Evolutionary conservation across 1,140 invertebrate genomes (phyloP).

Genomic region (Bombus breviceps): DNA sequence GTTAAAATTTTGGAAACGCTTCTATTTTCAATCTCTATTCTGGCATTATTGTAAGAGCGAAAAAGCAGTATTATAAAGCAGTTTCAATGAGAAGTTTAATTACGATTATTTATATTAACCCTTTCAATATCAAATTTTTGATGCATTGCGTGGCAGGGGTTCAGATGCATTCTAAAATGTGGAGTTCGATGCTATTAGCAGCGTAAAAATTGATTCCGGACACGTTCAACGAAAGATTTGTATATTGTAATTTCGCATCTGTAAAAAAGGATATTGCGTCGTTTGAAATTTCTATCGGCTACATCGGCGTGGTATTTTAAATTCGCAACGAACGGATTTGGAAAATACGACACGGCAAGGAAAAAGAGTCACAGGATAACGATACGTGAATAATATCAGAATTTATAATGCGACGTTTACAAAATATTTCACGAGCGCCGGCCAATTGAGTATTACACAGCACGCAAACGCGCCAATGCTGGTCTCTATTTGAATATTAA

Average conservation of each 20-base stretch:
- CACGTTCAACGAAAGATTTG: not conserved
- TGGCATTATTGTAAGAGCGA: too few species aligned
- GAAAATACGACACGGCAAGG: not conserved
- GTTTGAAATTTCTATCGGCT: not conserved
- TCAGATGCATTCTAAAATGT: too few species aligned
- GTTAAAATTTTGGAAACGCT: too few species aligned
- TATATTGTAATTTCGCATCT: not conserved
- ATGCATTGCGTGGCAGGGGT: too few species aligned
- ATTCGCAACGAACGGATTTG: not conserved
- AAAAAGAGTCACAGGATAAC: not conserved
- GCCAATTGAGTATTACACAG: not conserved
- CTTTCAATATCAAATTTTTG: too few species aligned
- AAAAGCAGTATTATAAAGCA: too few species aligned
- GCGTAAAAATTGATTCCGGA: not conserved
- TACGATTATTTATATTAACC: too few species aligned
- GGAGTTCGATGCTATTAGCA: too few species aligned
- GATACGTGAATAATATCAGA: too few species aligned
- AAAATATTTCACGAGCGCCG: constrained; percentile 28
- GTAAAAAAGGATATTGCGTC: not conserved
- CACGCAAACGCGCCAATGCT: not conserved
- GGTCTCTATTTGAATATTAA: constrained; percentile 22
- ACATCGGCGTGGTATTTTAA: not conserved
- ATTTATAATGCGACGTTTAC: not conserved
- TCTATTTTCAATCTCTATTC: too few species aligned
- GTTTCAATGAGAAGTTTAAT: too few species aligned